phyloP scores from a whole-genome alignment of 2,113 vertebrate species.

The Ifrita kowaldi region DNA sequence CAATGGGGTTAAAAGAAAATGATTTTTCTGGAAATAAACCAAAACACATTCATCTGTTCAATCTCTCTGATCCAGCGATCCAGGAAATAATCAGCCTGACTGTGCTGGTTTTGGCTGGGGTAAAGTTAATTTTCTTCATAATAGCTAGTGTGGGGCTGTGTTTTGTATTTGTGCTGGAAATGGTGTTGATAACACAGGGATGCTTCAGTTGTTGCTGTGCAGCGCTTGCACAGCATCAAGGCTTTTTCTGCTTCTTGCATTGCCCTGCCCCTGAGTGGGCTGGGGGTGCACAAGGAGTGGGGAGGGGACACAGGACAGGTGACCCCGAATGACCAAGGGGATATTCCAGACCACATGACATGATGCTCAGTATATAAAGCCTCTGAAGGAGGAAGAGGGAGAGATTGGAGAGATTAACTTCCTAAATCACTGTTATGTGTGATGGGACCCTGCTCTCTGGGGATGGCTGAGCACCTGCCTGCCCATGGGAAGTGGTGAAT shows the following conservation, averaged over 20 bases:
- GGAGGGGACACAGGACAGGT: neutral
- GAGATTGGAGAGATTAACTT: neutral
- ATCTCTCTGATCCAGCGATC: neutral
- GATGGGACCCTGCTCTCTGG: neutral
- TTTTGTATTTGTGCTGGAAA: neutral
- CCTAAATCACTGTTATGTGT: fast-evolving
- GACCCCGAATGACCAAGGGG: neutral
- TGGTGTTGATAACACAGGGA: neutral
- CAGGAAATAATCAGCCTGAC: neutral
- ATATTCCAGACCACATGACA: neutral
- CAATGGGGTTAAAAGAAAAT: neutral
- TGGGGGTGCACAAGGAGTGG: neutral
- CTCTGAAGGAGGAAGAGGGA: neutral
- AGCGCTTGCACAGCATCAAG: fast-evolving
- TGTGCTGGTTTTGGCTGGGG: neutral
- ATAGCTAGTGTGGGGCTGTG: neutral
- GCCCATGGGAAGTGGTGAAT: neutral
- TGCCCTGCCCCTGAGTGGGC: fast-evolving
- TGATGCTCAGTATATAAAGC: neutral
- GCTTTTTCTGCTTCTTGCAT: neutral
- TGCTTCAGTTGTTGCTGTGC: neutral
- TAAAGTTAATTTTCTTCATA: neutral
- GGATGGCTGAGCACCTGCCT: neutral
- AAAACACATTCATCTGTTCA: neutral
- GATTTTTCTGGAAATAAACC: neutral